Conservation (phyloP, 2,888 invertebrate genomes). For the Ormyrus pomaceus region DNA sequence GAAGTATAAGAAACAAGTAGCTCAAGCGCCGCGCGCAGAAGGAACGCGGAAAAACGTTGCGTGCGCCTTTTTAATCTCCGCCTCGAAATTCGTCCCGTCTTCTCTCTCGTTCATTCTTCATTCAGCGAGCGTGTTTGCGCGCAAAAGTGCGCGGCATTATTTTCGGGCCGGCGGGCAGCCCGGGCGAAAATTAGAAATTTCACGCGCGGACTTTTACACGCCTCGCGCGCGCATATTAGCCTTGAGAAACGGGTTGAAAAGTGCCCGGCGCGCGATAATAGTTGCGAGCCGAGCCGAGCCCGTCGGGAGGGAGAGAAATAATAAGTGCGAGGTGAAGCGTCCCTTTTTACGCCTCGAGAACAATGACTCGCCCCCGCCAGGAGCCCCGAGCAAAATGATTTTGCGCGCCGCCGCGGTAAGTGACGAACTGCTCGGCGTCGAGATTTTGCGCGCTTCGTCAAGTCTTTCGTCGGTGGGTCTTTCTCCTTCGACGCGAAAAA, state of each 20-base stretch:
- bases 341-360: conserved; percentile 57
- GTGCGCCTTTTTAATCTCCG: too few species aligned
- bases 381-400: conserved; percentile 51
- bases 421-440: conserved; percentile 9
- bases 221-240: conserved; percentile 24
- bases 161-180: too few species aligned
- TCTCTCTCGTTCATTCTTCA: too few species aligned
- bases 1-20: background rate
- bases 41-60: too few species aligned
- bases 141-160: too few species aligned
- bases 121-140: too few species aligned
- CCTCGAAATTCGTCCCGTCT: too few species aligned
- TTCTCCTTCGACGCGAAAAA: background rate
- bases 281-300: background rate
- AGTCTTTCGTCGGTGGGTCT: background rate
- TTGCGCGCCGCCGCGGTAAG: conserved; percentile 34
- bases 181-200: too few species aligned
- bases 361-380: conserved; percentile 48
- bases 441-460: conserved; percentile 28
- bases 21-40: background rate
- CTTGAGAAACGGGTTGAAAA: conserved; percentile 39
- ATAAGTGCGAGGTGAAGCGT: conserved; percentile 51
- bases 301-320: conserved; percentile 37
- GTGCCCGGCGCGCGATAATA: conserved; percentile 40
- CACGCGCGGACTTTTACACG: too few species aligned